Evolutionary conservation across 2,797 vertebrate genomes (phyloP), one percentile per base, ranked within the genome.

Genomic region (Oreonectes daqikongensis): DNA sequence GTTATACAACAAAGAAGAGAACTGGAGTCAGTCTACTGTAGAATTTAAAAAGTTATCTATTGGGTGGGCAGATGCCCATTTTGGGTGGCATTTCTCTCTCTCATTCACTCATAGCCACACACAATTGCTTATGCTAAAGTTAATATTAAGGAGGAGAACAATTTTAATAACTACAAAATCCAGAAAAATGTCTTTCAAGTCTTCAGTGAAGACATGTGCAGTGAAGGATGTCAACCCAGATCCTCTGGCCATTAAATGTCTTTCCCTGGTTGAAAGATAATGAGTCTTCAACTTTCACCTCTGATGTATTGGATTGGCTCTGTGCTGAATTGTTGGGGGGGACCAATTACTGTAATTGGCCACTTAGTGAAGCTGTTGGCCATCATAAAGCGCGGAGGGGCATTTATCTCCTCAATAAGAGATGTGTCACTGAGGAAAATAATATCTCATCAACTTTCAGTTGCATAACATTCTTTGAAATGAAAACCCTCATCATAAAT

Each of bases 271-370:
- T 71, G 61, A 40, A 26, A 69, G 55, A 72, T 80, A 81, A 80
- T 82, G 71, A 66, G 69, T 70, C 61, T 80, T 82, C 77, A 83
- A 81, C 83, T 79, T 57, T 82, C 69, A 74, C 69, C 72, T 77
- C 60, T 81, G 75, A 52, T 66, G 65, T 59, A 28, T 61, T 70
- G 79, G 68, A 55, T 68, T 59, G 18, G 70, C 64, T 46, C 28
- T 59, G 44, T 68, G n/a, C 46, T 48, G 59, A 83, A 80, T 69
- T 55, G 50, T 75, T 38, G 63, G 57, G 57, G 30, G 28, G 59
- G 78, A 20, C 44, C 75, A 83, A 75, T 76, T 83, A 75, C 73
- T 52, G 72, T 59, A 85, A 87, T 84, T 2, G 4, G 72, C 79
- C 30, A 60, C 32, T 81, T 83, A 79, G 57, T 63, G 75, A 82